Percentiles rank a stretch among this genome's conserved stretches.
These are phyloP conservation scores for Zaprionus lineosus DNA, from an alignment of 2,888 invertebrate genomes.

Conservation along the genomic window DNA sequence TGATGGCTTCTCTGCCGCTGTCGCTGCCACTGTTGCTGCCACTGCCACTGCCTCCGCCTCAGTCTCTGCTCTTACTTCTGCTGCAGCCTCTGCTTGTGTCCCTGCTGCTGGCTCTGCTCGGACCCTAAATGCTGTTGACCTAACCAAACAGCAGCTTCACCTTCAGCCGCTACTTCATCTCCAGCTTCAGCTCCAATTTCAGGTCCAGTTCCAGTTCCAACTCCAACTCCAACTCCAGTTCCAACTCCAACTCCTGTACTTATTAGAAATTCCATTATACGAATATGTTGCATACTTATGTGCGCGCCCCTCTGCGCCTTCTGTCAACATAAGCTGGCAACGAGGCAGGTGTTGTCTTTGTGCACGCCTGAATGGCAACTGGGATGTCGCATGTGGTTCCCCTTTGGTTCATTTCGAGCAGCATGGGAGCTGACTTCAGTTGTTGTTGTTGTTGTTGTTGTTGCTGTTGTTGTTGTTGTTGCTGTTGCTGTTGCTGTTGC, in stretches of 20 bases:
- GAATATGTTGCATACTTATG: slow-evolving; percentile 56
- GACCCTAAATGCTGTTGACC: slow-evolving; percentile 66
- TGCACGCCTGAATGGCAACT: slow-evolving; percentile 43
- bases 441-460: slow-evolving; percentile 3
- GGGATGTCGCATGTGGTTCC: slow-evolving; percentile 24
- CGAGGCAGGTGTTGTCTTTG: slow-evolving; percentile 46
- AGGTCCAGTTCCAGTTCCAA: not conserved
- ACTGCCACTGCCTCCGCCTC: no score
- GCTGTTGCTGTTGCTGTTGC: slow-evolving; percentile 6
- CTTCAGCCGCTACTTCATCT: no score
- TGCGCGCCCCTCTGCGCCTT: slow-evolving; percentile 27
- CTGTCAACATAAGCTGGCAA: slow-evolving; percentile 61
- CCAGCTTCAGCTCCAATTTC: slow-evolving; percentile 5
- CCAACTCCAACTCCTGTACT: slow-evolving; percentile 25
- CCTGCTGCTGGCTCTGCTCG: slow-evolving; percentile 8
- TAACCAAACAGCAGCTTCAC: slow-evolving; percentile 23
- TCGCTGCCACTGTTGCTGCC: no score
- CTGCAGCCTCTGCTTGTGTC: no score
- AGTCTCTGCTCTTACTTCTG: no score
- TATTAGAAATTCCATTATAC: slow-evolving; percentile 76
- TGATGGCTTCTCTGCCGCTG: no score
- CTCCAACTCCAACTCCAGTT: slow-evolving; percentile 1
- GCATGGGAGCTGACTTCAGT: slow-evolving; percentile 1
- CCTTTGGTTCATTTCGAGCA: slow-evolving; percentile 42
- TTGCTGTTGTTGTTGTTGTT: not conserved